These are phyloP conservation scores for Bubalus kerabau DNA, from an alignment of 2,113 vertebrate species.

Conservation along the genomic window DNA sequence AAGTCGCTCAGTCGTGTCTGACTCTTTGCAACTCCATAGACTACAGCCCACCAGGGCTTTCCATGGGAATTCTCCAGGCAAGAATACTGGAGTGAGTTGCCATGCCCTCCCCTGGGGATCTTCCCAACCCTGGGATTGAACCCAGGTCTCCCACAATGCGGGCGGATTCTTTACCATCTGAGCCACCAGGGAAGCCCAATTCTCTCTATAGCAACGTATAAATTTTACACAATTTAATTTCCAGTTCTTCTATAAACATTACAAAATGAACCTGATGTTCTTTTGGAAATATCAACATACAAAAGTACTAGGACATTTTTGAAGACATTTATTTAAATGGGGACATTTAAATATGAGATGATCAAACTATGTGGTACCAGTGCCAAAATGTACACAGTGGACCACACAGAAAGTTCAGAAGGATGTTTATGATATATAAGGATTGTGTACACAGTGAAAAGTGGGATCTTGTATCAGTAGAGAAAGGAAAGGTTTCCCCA, in stretches of 20 bases:
- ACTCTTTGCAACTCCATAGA: not conserved
- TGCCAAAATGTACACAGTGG: accelerated
- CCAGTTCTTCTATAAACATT: not conserved
- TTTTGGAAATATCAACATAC: not conserved
- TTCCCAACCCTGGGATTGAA: not conserved
- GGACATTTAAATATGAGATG: not conserved
- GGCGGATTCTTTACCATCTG: not conserved
- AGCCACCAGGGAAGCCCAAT: not conserved
- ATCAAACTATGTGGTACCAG: not conserved
- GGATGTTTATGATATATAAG: accelerated
- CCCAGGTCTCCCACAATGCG: not conserved
- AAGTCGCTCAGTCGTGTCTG: not conserved
- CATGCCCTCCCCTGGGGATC: not conserved
- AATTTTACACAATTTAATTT: not conserved
- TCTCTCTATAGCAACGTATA: not conserved
- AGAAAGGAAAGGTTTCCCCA: not conserved
- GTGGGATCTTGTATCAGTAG: not conserved
- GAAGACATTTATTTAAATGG: not conserved
- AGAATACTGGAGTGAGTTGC: not conserved
- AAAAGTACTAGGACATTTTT: not conserved
- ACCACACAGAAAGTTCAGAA: not conserved
- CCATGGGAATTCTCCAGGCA: not conserved
- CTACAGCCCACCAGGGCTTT: not conserved
- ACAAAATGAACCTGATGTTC: not conserved
- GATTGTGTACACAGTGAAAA: not conserved